Percentiles rank a stretch among this genome's conserved stretches.
Conservation (phyloP, 1,140 invertebrate genomes). For the Dolichoris vasculosae region DNA sequence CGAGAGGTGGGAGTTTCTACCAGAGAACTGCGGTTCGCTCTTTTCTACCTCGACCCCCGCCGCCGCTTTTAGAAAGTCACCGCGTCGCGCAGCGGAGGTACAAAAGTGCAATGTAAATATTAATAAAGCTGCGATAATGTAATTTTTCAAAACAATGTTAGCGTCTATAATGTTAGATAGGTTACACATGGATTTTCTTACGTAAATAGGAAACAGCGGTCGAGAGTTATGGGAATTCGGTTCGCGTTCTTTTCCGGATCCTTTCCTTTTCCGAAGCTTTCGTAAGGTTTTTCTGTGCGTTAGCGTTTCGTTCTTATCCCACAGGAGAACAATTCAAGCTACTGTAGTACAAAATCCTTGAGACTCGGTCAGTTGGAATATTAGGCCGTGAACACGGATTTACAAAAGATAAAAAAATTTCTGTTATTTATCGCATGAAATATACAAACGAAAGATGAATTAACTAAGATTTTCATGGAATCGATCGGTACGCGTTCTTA, state of each 20-base stretch:
- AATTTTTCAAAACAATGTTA: constrained; percentile 65
- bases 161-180: too few relatives aligned
- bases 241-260: neutral
- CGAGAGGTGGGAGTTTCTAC: constrained; percentile 26
- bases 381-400: neutral
- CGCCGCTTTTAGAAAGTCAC: constrained; percentile 64
- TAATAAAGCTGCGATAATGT: constrained; percentile 68
- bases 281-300: neutral
- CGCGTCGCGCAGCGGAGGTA: constrained; percentile 52
- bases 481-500: neutral
- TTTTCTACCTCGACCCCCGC: neutral
- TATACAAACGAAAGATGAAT: neutral
- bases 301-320: neutral
- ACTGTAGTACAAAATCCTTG: neutral
- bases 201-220: neutral
- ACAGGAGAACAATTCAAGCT: neutral
- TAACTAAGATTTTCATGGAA: neutral
- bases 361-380: neutral
- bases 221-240: neutral
- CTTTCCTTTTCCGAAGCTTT: too few relatives aligned
- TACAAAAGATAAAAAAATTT: neutral
- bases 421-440: neutral
- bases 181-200: neutral
- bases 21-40: constrained; percentile 20
- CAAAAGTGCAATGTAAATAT: constrained; percentile 65